phyloP scores from a whole-genome alignment of 1,140 invertebrate genomes.

The Heliconius melpomene region DNA sequence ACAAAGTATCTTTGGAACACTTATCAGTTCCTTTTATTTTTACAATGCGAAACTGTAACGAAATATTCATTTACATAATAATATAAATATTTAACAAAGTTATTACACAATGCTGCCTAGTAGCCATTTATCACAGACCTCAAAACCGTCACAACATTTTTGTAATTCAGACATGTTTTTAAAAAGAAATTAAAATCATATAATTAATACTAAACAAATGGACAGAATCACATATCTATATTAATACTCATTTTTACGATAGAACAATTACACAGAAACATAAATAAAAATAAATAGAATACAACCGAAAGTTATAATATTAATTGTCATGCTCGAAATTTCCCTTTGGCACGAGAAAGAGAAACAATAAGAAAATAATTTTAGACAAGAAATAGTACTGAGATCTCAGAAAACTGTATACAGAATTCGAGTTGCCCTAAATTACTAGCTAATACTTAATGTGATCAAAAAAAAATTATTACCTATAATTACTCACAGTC shows the following conservation, averaged over 20 bases:
- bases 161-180: conserved; percentile 37
- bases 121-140: conserved; percentile 64
- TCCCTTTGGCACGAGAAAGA: conserved; percentile 73
- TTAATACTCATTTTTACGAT: conserved; percentile 34
- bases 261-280: conserved; percentile 40
- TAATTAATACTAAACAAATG: conserved; percentile 35
- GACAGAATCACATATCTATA: conserved; percentile 43
- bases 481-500: conserved; percentile 67
- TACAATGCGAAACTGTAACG: conserved; percentile 4
- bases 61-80: not conserved
- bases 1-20: conserved; percentile 11
- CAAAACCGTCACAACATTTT: conserved; percentile 48
- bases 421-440: conserved; percentile 58
- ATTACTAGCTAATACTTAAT: conserved; percentile 44
- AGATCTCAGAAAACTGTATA: conserved; percentile 76
- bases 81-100: not conserved
- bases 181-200: conserved; percentile 37
- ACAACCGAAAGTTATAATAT: conserved; percentile 57
- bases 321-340: conserved; percentile 70
- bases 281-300: conserved; percentile 74
- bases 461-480: conserved; percentile 52
- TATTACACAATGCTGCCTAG: conserved; percentile 28
- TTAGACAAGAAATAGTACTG: conserved; percentile 51
- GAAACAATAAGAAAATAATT: conserved; percentile 43
- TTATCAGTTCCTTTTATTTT: conserved; percentile 11